phyloP scores from a whole-genome alignment of 23 tunicate genomes.

The Aplidium turbinatum region DNA sequence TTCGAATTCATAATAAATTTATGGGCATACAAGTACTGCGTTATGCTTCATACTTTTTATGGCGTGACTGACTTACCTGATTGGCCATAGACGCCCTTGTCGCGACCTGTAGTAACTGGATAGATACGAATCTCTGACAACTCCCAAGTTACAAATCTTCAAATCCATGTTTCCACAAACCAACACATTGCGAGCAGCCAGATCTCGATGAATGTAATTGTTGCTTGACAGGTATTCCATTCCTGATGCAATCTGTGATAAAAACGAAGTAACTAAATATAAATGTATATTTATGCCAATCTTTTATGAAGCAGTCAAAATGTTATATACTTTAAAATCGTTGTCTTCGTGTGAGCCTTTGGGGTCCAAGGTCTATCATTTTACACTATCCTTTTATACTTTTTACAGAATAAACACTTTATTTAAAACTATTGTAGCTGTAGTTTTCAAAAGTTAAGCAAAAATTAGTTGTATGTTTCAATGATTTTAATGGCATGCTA shows the following conservation, averaged over 20 bases:
- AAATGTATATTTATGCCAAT: too few species aligned
- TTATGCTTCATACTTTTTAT: neutral
- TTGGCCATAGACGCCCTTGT: slow-evolving; percentile 79
- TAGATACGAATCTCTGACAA: slow-evolving; percentile 83
- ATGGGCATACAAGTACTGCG: neutral
- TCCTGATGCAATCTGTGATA: slow-evolving; percentile 80
- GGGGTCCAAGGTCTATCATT: too few species aligned
- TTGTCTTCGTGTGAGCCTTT: too few species aligned
- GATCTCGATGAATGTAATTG: slow-evolving; percentile 87
- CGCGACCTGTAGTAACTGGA: slow-evolving; percentile 77
- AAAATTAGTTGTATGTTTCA: too few species aligned
- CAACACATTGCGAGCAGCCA: slow-evolving; percentile 83
- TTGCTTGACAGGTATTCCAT: slow-evolving; percentile 78
- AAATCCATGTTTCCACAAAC: slow-evolving; percentile 86
- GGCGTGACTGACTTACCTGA: slow-evolving; percentile 42
- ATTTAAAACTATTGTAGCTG: too few species aligned
- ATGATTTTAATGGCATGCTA: too few species aligned
- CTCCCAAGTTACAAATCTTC: slow-evolving; percentile 81
- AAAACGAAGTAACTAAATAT: neutral
- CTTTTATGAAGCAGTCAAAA: too few species aligned
- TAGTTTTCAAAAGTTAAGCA: too few species aligned
- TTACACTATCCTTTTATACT: too few species aligned
- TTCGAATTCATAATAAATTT: neutral
- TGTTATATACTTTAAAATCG: too few species aligned
- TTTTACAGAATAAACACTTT: too few species aligned